Percentiles rank a stretch among this genome's conserved stretches.
phyloP scores from a whole-genome alignment of 1,140 invertebrate genomes.

The Olivierus martensii region DNA sequence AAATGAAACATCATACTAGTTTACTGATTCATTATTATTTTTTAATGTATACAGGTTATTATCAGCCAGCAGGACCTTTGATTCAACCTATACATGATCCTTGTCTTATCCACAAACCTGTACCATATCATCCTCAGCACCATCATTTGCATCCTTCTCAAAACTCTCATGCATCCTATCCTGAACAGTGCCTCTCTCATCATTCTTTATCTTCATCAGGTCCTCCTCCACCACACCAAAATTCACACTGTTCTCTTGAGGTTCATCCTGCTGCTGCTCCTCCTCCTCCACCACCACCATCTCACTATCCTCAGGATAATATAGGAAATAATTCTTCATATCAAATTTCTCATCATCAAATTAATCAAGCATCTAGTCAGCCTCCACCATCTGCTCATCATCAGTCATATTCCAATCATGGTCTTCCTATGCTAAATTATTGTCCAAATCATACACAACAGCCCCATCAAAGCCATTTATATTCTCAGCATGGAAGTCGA shows the following conservation, averaged over 20 bases:
- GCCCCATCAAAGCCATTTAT: too few species aligned
- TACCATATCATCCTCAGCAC: constrained; percentile 18
- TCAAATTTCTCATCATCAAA: too few species aligned
- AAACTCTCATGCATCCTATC: neutral
- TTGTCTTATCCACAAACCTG: constrained; percentile 17
- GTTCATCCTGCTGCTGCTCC: neutral
- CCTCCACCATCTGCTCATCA: too few species aligned
- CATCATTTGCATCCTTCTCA: constrained; percentile 5
- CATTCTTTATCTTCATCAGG: neutral
- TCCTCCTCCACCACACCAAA: neutral
- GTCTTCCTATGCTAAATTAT: too few species aligned
- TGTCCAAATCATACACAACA: too few species aligned
- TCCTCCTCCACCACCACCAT: neutral
- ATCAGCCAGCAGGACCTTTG: constrained; percentile 21
- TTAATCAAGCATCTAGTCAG: too few species aligned
- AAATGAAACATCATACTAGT: too few species aligned
- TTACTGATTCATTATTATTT: too few species aligned
- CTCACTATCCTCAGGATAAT: constrained; percentile 2
- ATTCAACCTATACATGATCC: constrained; percentile 20
- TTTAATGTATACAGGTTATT: constrained; percentile 17
- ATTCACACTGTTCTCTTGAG: constrained; percentile 1
- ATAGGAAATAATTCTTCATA: neutral
- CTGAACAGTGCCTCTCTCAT: neutral
- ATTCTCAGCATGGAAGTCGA: too few species aligned
- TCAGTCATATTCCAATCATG: too few species aligned